Conservation (phyloP, 1,140 invertebrate species). For the Sesamia nonagrioides region DNA sequence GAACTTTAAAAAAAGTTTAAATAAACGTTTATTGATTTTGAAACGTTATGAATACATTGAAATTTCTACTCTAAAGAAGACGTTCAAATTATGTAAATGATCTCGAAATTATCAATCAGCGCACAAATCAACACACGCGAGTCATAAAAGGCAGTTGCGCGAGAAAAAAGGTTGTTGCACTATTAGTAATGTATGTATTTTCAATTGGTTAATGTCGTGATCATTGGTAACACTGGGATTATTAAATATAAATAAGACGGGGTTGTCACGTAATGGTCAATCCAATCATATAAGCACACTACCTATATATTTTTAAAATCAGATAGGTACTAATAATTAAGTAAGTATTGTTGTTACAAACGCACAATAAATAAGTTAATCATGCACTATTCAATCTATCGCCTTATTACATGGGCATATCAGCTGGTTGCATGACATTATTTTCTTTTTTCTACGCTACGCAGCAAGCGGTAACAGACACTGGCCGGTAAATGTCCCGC, state of each 20-base stretch:
- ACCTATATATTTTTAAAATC: too few species aligned
- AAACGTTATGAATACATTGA: too few species aligned
- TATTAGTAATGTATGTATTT: background rate
- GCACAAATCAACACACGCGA: background rate
- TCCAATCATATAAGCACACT: too few species aligned
- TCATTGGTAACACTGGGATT: too few species aligned
- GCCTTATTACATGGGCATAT: slow-evolving; percentile 38
- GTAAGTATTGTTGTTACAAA: too few species aligned
- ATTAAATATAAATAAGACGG: too few species aligned
- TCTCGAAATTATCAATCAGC: background rate
- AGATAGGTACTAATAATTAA: too few species aligned
- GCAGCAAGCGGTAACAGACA: slow-evolving; percentile 45
- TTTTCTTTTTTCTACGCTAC: slow-evolving; percentile 46
- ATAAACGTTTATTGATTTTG: too few species aligned
- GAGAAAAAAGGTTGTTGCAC: slow-evolving; percentile 1
- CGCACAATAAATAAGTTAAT: slow-evolving; percentile 16
- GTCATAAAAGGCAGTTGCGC: background rate
- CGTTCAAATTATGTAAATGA: too few species aligned
- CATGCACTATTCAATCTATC: slow-evolving; percentile 39
- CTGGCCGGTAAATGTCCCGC: slow-evolving; percentile 51
- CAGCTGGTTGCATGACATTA: slow-evolving; percentile 48
- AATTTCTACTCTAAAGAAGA: background rate
- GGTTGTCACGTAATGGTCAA: too few species aligned
- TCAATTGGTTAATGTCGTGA: background rate
- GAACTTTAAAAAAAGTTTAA: background rate